Conservation (phyloP, 37 sponge, comb jelly and placozoan species). For the Dysidea cf. avara region DNA sequence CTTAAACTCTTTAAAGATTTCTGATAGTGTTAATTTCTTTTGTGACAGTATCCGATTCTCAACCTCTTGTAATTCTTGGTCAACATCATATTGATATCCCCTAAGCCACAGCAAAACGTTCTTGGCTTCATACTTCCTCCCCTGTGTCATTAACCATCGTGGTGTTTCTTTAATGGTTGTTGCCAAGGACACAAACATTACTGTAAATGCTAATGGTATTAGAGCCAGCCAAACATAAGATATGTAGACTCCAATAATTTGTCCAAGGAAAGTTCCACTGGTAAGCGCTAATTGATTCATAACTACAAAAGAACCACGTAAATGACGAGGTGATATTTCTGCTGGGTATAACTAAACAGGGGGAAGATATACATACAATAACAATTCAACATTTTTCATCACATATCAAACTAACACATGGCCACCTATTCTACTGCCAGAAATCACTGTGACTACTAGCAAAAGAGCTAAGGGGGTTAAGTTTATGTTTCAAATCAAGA, state of each 20-base stretch:
- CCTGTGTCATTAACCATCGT: conserved; percentile 52
- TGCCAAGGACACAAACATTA: conserved; percentile 48
- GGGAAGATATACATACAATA: too few relatives aligned
- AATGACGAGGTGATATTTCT: conserved; percentile 58
- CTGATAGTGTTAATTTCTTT: neutral
- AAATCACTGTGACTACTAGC: too few relatives aligned
- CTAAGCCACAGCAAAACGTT: conserved; percentile 33
- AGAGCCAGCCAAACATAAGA: conserved; percentile 44
- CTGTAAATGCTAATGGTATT: conserved; percentile 37
- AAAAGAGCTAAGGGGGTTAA: too few relatives aligned
- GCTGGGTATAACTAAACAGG: conserved; percentile 74
- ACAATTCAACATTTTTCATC: too few relatives aligned
- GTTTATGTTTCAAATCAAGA: too few relatives aligned
- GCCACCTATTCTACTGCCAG: too few relatives aligned
- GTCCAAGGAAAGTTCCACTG: conserved; percentile 59
- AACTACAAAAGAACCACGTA: conserved; percentile 69
- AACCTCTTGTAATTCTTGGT: conserved; percentile 31
- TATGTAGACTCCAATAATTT: conserved; percentile 39
- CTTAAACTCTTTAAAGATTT: conserved; percentile 25
- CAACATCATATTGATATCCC: conserved; percentile 30
- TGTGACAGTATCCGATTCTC: conserved; percentile 1
- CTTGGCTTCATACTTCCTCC: neutral
- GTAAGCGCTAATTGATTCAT: conserved; percentile 74
- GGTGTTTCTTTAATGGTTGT: conserved; percentile 78
- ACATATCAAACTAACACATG: too few relatives aligned